These are phyloP conservation scores for Meandrusa payeni DNA, from an alignment of 2,888 invertebrate species.

Conservation along the genomic window DNA sequence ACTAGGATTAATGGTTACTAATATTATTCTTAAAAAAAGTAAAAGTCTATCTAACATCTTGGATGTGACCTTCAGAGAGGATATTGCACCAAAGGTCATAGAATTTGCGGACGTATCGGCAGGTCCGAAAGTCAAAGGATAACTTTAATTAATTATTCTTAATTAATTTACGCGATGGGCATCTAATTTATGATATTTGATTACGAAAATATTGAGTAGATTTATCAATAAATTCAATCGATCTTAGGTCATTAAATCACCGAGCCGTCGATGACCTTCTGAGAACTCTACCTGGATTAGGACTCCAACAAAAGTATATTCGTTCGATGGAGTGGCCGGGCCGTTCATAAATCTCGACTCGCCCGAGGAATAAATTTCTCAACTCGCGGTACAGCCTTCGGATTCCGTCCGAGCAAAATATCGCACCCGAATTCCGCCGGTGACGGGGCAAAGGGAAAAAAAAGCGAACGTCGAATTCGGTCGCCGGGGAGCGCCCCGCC, in stretches of 20 bases:
- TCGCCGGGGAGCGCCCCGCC: constrained; percentile 55
- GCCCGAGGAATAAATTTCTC: constrained; percentile 64
- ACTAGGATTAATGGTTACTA: too few relatives aligned
- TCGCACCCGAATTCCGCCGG: constrained; percentile 77
- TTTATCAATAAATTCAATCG: constrained; percentile 19
- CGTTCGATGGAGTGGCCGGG: constrained; percentile 52
- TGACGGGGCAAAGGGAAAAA: constrained; percentile 68
- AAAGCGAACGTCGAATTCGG: constrained; percentile 63
- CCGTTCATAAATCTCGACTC: constrained; percentile 59
- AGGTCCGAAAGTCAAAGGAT: not conserved
- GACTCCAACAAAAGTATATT: constrained; percentile 46
- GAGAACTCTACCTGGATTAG: constrained; percentile 53
- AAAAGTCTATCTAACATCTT: too few relatives aligned
- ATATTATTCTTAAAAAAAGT: too few relatives aligned
- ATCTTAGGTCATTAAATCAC: constrained; percentile 21
- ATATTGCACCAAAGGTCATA: too few relatives aligned
- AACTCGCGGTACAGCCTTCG: constrained; percentile 67
- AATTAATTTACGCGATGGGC: constrained; percentile 7
- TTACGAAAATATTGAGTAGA: constrained; percentile 3
- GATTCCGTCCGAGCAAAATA: constrained; percentile 75
- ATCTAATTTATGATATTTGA: constrained; percentile 12
- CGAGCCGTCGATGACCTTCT: constrained; percentile 26
- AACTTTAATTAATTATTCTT: constrained; percentile 2
- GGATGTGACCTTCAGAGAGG: too few relatives aligned
- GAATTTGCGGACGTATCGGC: too few relatives aligned